phyloP scores from a whole-genome alignment of 1,140 invertebrate genomes.

The Tetramorium simillimum region DNA sequence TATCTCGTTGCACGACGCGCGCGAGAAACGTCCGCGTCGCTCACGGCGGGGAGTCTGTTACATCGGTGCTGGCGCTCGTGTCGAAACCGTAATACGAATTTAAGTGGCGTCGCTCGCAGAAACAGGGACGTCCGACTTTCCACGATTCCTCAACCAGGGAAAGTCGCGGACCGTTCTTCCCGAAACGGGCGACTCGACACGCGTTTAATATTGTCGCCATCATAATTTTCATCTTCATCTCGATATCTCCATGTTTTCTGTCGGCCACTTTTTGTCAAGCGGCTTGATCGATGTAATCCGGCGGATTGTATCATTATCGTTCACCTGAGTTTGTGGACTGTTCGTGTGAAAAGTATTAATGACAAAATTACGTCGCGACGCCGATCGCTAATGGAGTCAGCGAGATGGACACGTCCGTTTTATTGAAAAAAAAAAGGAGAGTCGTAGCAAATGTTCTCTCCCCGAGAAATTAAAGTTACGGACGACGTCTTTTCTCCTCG shows the following conservation, averaged over 20 bases:
- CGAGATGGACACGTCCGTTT: background rate
- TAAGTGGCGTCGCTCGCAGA: slow-evolving; percentile 28
- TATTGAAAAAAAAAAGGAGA: slow-evolving; percentile 2
- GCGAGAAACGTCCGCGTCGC: background rate
- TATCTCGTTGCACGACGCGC: background rate
- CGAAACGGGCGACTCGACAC: background rate
- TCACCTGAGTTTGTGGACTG: background rate
- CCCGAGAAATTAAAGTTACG: background rate
- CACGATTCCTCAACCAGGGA: slow-evolving; percentile 12
- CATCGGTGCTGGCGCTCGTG: background rate
- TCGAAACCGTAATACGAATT: slow-evolving; percentile 41
- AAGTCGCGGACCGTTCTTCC: slow-evolving; percentile 2
- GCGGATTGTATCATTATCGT: background rate
- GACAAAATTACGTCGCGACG: background rate
- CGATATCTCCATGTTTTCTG: background rate
- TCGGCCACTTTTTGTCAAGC: background rate
- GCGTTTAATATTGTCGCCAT: background rate
- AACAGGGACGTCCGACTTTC: slow-evolving; percentile 18
- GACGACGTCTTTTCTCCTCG: background rate
- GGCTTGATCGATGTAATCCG: background rate
- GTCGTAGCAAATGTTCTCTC: background rate
- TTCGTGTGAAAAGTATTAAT: slow-evolving; percentile 8
- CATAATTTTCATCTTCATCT: background rate
- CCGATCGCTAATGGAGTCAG: background rate
- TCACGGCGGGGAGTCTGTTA: background rate